Evolutionary conservation across 2,113 vertebrate genomes (phyloP).

Genomic region (Boulengeromyrus knoepffleri): DNA sequence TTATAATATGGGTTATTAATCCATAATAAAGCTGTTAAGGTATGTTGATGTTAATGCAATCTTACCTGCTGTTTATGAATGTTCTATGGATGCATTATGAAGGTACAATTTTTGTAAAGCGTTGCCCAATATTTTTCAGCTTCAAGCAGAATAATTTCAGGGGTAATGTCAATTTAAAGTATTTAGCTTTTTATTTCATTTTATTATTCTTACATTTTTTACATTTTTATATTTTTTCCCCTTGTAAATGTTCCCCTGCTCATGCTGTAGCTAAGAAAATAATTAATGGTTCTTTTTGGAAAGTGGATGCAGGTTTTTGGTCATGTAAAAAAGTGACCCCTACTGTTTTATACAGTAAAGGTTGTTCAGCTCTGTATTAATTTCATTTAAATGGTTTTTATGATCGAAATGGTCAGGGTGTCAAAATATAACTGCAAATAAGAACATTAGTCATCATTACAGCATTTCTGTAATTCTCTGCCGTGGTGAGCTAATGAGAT

Average conservation of each 20-base stretch:
- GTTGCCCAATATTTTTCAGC: not conserved
- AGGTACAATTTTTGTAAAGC: not conserved
- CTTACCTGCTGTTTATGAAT: not conserved
- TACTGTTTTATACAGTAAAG: not conserved
- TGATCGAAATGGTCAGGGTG: not conserved
- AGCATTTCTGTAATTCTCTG: not conserved
- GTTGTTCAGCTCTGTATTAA: not conserved
- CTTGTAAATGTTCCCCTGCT: not conserved
- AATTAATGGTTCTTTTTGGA: not conserved
- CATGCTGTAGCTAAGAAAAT: not conserved
- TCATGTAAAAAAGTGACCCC: not conserved
- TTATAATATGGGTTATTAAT: not conserved
- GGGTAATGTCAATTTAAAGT: not conserved
- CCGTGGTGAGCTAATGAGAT: not conserved
- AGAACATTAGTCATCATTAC: not conserved
- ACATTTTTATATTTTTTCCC: not conserved
- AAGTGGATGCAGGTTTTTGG: not conserved
- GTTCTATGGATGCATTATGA: not conserved
- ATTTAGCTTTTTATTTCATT: not conserved
- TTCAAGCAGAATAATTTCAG: slow-evolving; percentile 34
- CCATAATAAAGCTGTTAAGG: not conserved
- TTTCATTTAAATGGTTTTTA: not conserved
- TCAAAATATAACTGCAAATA: not conserved
- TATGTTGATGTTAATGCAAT: not conserved
- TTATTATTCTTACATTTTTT: not conserved